Evolutionary conservation across 2,888 invertebrate genomes (phyloP).

Genomic region (Macrophya annulata): DNA sequence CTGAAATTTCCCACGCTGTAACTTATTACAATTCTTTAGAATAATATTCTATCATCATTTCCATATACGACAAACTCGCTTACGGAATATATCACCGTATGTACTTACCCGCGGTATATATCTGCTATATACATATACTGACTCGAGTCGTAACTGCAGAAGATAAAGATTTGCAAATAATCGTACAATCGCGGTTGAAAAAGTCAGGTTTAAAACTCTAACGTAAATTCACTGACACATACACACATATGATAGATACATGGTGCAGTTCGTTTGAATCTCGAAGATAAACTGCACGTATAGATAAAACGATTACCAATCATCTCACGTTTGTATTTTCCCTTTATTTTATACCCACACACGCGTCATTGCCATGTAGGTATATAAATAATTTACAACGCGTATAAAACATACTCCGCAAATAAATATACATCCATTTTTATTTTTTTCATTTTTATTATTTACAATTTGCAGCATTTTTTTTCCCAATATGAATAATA

Average conservation of each 20-base stretch:
- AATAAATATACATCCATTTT: not conserved
- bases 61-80: not conserved
- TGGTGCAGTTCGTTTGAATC: not conserved
- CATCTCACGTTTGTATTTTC: not conserved
- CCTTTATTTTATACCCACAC: not conserved
- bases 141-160: not conserved
- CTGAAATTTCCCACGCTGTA: not conserved
- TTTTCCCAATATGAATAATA: not conserved
- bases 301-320: not conserved
- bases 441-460: no score
- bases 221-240: not conserved
- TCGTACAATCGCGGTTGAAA: not conserved
- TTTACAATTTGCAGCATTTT: not conserved
- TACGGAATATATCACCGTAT: not conserved
- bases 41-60: not conserved
- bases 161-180: not conserved
- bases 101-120: not conserved
- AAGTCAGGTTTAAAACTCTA: not conserved
- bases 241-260: not conserved
- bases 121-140: not conserved
- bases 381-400: slow-evolving; percentile 13
- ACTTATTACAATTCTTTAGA: not conserved
- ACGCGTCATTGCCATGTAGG: not conserved
- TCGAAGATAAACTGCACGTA: not conserved
- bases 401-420: not conserved